A percentile compares a stretch with the other conserved stretches of the same genome.
phyloP scores from a whole-genome alignment of 2,113 vertebrate species.

The Riparia riparia region DNA sequence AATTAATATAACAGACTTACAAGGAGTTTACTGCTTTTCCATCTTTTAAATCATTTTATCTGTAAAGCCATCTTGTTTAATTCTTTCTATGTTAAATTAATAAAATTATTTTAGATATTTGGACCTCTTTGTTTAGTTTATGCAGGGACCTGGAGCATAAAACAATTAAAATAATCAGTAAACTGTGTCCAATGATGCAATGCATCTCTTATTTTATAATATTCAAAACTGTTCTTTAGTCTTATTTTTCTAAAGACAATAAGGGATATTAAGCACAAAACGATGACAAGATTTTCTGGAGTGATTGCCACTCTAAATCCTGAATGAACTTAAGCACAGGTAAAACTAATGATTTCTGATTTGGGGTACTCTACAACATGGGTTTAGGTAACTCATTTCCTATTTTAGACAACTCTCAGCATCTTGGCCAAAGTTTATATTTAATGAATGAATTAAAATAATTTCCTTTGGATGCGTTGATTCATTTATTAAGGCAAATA shows the following conservation, averaged over 20 bases:
- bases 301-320: rapidly evolving
- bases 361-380: rapidly evolving
- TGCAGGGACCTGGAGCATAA: neutral
- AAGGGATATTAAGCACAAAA: neutral
- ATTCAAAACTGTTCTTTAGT: neutral
- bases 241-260: neutral
- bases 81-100: neutral
- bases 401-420: neutral
- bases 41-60: neutral
- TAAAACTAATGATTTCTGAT: neutral
- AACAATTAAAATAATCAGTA: neutral
- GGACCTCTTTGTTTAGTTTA: neutral
- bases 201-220: neutral
- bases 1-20: neutral
- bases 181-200: neutral
- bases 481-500: neutral
- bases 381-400: neutral
- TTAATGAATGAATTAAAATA: neutral
- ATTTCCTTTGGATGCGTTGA: neutral
- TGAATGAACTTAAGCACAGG: neutral
- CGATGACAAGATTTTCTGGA: neutral
- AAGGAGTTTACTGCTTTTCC: neutral
- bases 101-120: neutral
- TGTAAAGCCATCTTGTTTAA: neutral
- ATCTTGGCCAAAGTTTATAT: neutral